A percentile compares a stretch with the other conserved stretches of the same genome.
phyloP scores from a whole-genome alignment of 2,797 vertebrate genomes.

The Mormyrops boulengeri region DNA sequence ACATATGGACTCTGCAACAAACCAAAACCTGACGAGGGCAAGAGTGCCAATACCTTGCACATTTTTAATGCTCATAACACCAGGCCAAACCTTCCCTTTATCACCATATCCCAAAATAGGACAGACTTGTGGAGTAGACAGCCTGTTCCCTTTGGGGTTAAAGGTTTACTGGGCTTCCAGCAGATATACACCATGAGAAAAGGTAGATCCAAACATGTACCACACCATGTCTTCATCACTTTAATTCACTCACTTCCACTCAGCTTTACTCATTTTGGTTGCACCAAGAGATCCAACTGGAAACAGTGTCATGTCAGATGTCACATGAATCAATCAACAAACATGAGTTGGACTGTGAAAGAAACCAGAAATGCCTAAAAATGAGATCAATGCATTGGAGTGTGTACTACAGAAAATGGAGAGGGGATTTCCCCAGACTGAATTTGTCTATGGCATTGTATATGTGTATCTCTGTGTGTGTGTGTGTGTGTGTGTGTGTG shows the following conservation, averaged over 20 bases:
- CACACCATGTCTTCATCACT: background rate
- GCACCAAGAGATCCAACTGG: background rate
- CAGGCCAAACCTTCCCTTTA: background rate
- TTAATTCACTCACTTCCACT: background rate
- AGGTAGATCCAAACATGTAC: background rate
- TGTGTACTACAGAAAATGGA: constrained; percentile 7
- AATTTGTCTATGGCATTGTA: too few relatives aligned
- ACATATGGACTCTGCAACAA: background rate
- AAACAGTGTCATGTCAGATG: background rate
- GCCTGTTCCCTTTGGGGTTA: background rate
- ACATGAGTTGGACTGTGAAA: background rate
- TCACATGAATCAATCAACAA: background rate
- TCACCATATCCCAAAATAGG: background rate
- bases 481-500: constrained; percentile 29
- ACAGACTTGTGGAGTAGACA: background rate
- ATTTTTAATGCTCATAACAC: background rate
- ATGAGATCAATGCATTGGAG: background rate
- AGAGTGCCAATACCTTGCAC: background rate
- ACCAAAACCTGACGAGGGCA: background rate
- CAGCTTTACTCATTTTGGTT: background rate
- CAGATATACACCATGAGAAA: background rate
- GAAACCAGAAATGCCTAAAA: constrained; percentile 18
- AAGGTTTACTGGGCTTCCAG: background rate
- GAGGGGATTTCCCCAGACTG: constrained; percentile 38
- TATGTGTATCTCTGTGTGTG: too few relatives aligned